Conservation (phyloP, 2,113 vertebrate species). For the Triplophysa tibetana region DNA sequence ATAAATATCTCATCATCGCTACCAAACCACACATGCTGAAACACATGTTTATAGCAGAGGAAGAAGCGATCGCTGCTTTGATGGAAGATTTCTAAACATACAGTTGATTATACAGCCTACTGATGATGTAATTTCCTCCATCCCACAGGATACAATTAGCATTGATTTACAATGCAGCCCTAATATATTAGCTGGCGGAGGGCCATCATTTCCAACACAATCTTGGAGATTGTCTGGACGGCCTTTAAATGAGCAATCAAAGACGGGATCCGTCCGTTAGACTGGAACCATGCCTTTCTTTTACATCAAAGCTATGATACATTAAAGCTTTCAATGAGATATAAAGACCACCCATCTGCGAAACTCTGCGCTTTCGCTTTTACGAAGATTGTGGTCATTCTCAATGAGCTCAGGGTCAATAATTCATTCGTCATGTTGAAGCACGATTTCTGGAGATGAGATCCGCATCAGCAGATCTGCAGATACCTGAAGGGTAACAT, state of each 20-base stretch:
- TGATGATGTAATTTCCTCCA: slow-evolving; percentile 39
- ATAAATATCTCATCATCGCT: too few species aligned
- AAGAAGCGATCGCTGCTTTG: not conserved
- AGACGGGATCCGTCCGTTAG: slow-evolving; percentile 15
- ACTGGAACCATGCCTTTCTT: not conserved
- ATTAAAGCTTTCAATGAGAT: not conserved
- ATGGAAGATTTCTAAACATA: slow-evolving; percentile 19
- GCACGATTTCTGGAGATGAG: slow-evolving; percentile 6
- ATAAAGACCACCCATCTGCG: not conserved
- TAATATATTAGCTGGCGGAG: slow-evolving; percentile 44
- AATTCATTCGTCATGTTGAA: not conserved
- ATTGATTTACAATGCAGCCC: slow-evolving; percentile 54
- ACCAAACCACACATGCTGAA: too few species aligned
- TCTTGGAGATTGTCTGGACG: slow-evolving; percentile 43
- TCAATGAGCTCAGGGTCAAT: slow-evolving; percentile 1
- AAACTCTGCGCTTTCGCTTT: not conserved
- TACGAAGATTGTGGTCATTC: not conserved
- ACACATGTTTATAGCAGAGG: not conserved
- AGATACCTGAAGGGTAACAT: not conserved
- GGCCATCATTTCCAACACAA: slow-evolving; percentile 38
- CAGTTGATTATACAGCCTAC: slow-evolving; percentile 42
- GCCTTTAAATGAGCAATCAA: slow-evolving; percentile 43
- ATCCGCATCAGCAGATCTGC: not conserved
- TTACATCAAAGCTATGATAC: not conserved
- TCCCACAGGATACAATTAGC: slow-evolving; percentile 50